Evolutionary conservation across 2,113 vertebrate genomes (phyloP), one percentile per base, ranked within the genome.

Genomic region (Electrona antarctica): DNA sequence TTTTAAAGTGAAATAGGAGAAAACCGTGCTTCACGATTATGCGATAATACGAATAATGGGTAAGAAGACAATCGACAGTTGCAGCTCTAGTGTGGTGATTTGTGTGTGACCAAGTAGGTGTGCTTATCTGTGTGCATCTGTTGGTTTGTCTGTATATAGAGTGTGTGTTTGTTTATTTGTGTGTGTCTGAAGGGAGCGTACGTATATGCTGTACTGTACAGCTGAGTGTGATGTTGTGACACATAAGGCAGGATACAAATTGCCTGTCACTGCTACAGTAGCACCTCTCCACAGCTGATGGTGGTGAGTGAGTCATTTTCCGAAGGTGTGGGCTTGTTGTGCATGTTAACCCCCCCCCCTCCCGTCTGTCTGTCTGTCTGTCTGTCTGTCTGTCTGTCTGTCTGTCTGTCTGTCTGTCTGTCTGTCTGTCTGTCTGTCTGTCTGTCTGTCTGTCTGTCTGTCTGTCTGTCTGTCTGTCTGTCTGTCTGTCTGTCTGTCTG

Each of bases 181-280:
- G 63, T 70, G 76, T 60, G 55, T 72, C 7, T 79, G 77, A 66
- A 64, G 33, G 58, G 60, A 41, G 58, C 78, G 69, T 67, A 21
- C 78, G 69, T 67, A 21, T 21, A 21, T 21, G 21, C 14, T 75
- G 58, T 70, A 69, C 29, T 33, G 29, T 6, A 41, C 33, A 41
- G 71, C 73, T 81, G 66, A 68, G 66, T 69, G 64, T 71, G 67
- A 60, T 87, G 85, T 87, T 89, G 82, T 91, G 89, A 89, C 87
- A 91, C 81, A 82, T 84, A 79, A 81, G 76, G 69, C 78, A 77
- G 60, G 46, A 75, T 80, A 86, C 83, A 90, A 87, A 89, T 88
- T 84, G 77, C 81, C 79, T 87, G 88, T 91, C 87, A 87, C 56
- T 82, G 78, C 77, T 79, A 21, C 21, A 21, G 21, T 21, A 83